Base-by-base conservation (phyloP, 2,888 invertebrate species). In the Cephus rjabovi region DNA sequence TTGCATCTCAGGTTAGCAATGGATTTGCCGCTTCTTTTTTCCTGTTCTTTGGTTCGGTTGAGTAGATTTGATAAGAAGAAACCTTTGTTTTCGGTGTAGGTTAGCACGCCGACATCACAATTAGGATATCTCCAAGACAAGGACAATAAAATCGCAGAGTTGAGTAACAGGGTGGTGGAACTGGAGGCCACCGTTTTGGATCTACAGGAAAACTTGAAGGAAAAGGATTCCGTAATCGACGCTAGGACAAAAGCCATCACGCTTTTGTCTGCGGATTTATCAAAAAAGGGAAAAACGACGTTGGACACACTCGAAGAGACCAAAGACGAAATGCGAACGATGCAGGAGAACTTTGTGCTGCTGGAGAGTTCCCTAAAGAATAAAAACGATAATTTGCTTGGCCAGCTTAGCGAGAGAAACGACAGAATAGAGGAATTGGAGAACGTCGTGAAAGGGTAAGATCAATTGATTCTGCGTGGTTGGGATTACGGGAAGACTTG, bases 161-260 rank as follows among this genome's bases (percentile, higher is more conserved):
- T 97, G 79, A 93, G 94, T 87, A 94, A 93, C 83, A 94, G 94
- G 89, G 93, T 96, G n/a, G 93, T 95, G 84, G 95, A 96, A 86
- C 93, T 96, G 89, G 97, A 97, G 91, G 94, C 95, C 12, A 94
- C 94, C 80, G 94, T 97, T 75, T 91, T 97, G 82, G 98, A 98
- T 90, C 93, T 96, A 75, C 96, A 97, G 91, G 97, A 97, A 89
- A 95, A 95, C 91, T 93, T 97, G 4, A 95, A 94, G 87, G 96
- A 97, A 91, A 96, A 97, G 90, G 96, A 97, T 91, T 95, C 96
- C 87, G 95, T 97, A 76, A 96, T 97, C 87, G 95, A 95, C 90
- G 95, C 96, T 9, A 94, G 96, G 89, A 96, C 96, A 86, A 95
- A 95, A 92, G 96, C 97, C 37, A 94, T 95, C 73, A 95, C 95